Percentiles rank a stretch among this genome's conserved stretches.
phyloP scores from a whole-genome alignment of 2,113 vertebrate genomes.

The Dascyllus trimaculatus region DNA sequence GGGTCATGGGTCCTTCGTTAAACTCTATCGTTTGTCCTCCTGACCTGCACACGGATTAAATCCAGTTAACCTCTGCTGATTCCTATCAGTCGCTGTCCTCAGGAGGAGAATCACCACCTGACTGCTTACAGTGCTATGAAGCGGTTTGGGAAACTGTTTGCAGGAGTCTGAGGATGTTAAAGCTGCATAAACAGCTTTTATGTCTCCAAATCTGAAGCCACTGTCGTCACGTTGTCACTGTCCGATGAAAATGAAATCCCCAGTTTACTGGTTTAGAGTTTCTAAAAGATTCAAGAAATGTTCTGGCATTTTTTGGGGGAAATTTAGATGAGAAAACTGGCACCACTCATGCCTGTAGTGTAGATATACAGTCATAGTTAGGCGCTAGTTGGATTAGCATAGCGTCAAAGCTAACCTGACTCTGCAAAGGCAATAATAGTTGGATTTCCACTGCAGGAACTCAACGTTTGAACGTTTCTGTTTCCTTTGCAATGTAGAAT shows the following conservation, averaged over 20 bases:
- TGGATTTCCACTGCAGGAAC: no score
- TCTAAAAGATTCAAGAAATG: no score
- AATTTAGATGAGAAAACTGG: no score
- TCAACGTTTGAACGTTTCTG: no score
- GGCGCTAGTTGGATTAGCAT: no score
- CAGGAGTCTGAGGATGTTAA: not conserved
- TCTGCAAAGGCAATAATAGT: no score
- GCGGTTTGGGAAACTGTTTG: not conserved
- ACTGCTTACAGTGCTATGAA: constrained; percentile 18
- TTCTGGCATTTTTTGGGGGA: no score
- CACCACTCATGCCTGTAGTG: no score
- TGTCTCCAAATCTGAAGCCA: not conserved
- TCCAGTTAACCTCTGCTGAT: constrained; percentile 33
- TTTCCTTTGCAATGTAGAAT: no score
- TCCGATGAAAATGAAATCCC: not conserved
- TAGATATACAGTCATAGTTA: no score
- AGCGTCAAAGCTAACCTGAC: no score
- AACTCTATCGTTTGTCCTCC: constrained; percentile 19
- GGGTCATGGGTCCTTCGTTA: not conserved
- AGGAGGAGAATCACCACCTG: not conserved
- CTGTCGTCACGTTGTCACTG: not conserved
- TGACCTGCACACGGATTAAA: constrained; percentile 33
- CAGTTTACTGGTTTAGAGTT: not conserved
- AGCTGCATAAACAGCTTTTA: no score
- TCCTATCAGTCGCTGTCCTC: not conserved